These are phyloP conservation scores for Xylocopa sonorina DNA, from an alignment of 1,140 invertebrate species.

Conservation along the genomic window DNA sequence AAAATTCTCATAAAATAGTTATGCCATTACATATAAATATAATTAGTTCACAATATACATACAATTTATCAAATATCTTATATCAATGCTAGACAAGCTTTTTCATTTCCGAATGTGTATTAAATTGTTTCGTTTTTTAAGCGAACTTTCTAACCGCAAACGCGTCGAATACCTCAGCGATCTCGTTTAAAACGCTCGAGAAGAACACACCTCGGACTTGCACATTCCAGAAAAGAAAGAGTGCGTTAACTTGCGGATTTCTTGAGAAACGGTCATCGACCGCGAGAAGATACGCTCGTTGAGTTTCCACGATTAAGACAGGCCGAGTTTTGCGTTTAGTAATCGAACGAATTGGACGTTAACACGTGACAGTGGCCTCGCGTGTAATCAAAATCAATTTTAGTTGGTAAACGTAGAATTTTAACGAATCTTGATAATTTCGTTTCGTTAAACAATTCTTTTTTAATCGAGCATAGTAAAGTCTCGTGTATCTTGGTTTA, in stretches of 20 bases:
- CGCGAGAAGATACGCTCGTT: neutral
- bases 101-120: too few species aligned
- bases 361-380: neutral
- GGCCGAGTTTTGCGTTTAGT: neutral
- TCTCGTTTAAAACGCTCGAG: conserved; percentile 1
- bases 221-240: conserved; percentile 11
- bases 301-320: neutral
- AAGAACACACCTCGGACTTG: neutral
- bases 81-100: too few species aligned
- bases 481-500: neutral
- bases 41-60: too few species aligned
- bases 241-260: neutral
- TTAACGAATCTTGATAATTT: too few species aligned
- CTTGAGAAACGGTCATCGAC: neutral
- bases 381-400: neutral
- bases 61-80: too few species aligned
- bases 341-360: neutral
- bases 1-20: too few species aligned
- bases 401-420: neutral
- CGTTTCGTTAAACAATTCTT: too few species aligned
- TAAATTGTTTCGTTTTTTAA: neutral
- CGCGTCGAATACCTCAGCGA: neutral
- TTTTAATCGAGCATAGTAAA: neutral
- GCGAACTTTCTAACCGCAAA: neutral
- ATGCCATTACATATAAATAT: too few species aligned